Conservation (phyloP, 2,888 invertebrate genomes). For the Epistrophe grossulariae region DNA sequence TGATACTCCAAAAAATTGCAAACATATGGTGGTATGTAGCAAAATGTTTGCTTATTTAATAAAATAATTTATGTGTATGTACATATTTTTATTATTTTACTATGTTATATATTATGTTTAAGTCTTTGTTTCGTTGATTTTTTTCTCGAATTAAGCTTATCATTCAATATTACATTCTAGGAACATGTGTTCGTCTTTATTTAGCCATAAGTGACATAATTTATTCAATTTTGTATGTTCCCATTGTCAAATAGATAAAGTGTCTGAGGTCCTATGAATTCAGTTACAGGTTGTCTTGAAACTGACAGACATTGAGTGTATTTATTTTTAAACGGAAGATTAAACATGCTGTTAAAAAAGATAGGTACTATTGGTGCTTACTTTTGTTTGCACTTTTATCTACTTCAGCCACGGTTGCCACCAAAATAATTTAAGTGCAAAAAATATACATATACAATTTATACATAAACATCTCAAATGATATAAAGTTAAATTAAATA, state of each 20-base stretch:
- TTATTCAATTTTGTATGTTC: constrained; percentile 15
- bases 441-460: no score
- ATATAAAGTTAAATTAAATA: no score
- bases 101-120: background rate
- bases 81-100: background rate
- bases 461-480: no score
- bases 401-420: background rate
- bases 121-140: background rate
- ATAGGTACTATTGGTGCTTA: background rate
- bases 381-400: background rate
- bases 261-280: background rate
- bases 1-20: constrained; percentile 9
- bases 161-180: constrained; percentile 11
- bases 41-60: constrained; percentile 1
- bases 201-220: constrained; percentile 28
- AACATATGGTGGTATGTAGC: constrained; percentile 25
- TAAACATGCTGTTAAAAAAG: background rate
- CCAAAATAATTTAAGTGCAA: background rate
- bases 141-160: background rate
- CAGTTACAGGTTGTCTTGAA: background rate
- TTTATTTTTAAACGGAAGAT: constrained; percentile 5
- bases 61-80: background rate
- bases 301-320: background rate
- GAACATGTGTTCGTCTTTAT: constrained; percentile 22
- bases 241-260: constrained; percentile 3